Percentiles rank a stretch among this genome's conserved stretches.
Conservation (phyloP, 2,797 vertebrate genomes). For the Gymnothorax javanicus region DNA sequence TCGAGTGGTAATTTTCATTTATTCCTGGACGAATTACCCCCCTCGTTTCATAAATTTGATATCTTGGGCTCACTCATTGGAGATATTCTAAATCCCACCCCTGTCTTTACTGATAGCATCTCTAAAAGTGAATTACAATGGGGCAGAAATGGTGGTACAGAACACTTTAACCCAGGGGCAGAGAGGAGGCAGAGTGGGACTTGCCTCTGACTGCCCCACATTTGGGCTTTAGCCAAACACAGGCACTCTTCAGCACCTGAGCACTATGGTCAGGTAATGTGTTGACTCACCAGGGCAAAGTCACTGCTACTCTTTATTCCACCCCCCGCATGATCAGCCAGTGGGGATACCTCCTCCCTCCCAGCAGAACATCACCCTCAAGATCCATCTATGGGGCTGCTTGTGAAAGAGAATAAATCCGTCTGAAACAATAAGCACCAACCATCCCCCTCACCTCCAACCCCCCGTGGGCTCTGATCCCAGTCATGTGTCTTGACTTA, state of each 20-base stretch:
- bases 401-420: background rate
- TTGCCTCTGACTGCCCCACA: too few species aligned
- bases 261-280: background rate
- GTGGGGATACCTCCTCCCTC: background rate
- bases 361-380: background rate
- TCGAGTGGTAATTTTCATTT: too few species aligned
- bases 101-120: background rate
- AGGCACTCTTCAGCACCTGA: background rate
- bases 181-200: background rate
- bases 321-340: background rate
- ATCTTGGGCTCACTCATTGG: too few species aligned
- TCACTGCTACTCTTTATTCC: background rate
- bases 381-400: slow-evolving; percentile 2
- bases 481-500: slow-evolving; percentile 51
- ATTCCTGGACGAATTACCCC: too few species aligned
- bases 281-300: background rate
- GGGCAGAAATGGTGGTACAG: slow-evolving; percentile 55
- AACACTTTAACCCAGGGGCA: slow-evolving; percentile 56
- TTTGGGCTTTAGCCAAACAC: background rate
- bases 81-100: slow-evolving; percentile 42
- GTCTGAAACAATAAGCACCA: background rate
- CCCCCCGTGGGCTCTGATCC: slow-evolving; percentile 34
- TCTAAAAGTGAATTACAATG: slow-evolving; percentile 41
- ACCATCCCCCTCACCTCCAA: background rate
- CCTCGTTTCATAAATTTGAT: too few species aligned